Base-by-base conservation (phyloP, 2,888 invertebrate species). In the Drosophila borborema region DNA sequence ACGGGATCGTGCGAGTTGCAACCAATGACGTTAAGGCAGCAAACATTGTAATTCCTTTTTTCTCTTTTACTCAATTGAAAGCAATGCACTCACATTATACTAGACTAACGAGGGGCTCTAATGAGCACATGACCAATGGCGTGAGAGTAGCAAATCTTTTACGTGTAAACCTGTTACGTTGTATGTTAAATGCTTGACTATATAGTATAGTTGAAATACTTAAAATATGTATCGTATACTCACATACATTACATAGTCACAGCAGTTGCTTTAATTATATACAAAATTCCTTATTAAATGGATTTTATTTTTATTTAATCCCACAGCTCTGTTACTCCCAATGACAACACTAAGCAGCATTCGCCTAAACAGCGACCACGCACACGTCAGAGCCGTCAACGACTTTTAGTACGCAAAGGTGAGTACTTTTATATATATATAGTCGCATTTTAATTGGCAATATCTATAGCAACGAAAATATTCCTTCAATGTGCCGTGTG, bases 331-430 rank as follows among this genome's bases (percentile, higher is more conserved):
- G n/a, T 41, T 6, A 9, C 34, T 20, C 16, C 63, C 3, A 66
- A 53, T 45, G 48, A 16, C 49, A 20, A 43, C 28, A 23, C 9
- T 6, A n/a, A 18, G 31, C 77, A 67, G 9, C 75, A 74, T 6
- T 64, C 54, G 2, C 72, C 60, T 12, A 59, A 58, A 6, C 55
- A 51, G 7, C 70, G 66, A 0, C 48, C 58, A 28, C 75, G 80
- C 1, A 28, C 66, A 3, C 73, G 84, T 14, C 62, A 75, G 23
- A 38, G 51, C 18, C 77, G 77, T 34, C 81, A 76, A 46, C 74
- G 82, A 14, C 72, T 83, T 16, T 64, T 88, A 51, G 55, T 78
- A 45, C 87, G 84, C 43, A 84, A 72, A 89, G 84, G 84, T 84
- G 61, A 38, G 84, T 78, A 31, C 46, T 28, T 34, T 20, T 36